These are phyloP conservation scores for Pollenia angustigena DNA, from an alignment of 2,888 invertebrate genomes.

Conservation along the genomic window DNA sequence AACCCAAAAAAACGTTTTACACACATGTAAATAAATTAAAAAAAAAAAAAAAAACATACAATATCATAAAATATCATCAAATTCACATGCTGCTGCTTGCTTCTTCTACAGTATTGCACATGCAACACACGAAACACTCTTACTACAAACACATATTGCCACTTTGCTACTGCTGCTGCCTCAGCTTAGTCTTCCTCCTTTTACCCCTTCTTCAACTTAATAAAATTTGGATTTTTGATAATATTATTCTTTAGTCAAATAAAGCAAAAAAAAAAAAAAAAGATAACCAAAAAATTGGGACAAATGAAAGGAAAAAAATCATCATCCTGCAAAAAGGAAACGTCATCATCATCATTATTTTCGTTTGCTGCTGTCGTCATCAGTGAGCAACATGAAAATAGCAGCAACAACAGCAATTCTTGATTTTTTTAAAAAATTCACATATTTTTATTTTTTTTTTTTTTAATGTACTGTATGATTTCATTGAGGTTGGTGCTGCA, in stretches of 20 bases:
- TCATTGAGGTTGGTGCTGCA: conserved; percentile 46
- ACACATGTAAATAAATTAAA: conserved; percentile 32
- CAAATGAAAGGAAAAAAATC: conserved; percentile 51
- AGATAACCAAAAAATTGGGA: conserved; percentile 63
- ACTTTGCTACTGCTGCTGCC: conserved; percentile 12
- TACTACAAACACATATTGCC: neutral
- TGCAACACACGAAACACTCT: neutral
- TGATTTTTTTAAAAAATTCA: conserved; percentile 22
- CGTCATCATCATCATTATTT: conserved; percentile 71
- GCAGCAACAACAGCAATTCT: conserved; percentile 39
- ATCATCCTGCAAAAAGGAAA: conserved; percentile 65
- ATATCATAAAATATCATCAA: conserved; percentile 68
- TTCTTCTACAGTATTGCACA: conserved; percentile 31
- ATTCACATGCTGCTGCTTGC: conserved; percentile 64
- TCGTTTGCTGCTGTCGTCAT: conserved; percentile 56
- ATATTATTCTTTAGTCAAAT: conserved; percentile 18
- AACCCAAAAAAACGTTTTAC: conserved; percentile 44
- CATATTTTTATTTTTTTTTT: conserved; percentile 10
- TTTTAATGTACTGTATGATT: conserved; percentile 3
- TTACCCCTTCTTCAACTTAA: neutral
- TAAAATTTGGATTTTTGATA: conserved; percentile 35
- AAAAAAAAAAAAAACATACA: conserved; percentile 24
- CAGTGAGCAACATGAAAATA: conserved; percentile 35
- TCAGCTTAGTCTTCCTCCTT: neutral
- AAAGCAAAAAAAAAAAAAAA: conserved; percentile 35